A percentile compares a stretch with the other conserved stretches of the same genome.
phyloP scores from a whole-genome alignment of 2,797 vertebrate species.

The Sebastes hubbsi region DNA sequence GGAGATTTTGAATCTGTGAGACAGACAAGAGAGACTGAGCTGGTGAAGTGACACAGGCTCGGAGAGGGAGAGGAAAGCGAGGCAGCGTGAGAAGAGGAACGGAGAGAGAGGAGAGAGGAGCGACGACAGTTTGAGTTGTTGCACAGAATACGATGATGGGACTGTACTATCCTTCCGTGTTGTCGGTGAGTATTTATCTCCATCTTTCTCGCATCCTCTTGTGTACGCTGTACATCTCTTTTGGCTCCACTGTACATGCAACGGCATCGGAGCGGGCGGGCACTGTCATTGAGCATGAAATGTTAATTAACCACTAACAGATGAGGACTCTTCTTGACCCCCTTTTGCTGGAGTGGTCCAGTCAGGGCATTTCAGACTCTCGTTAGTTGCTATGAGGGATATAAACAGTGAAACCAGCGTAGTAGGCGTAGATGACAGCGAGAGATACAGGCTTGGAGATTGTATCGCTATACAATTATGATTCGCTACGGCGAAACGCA shows the following conservation, averaged over 20 bases:
- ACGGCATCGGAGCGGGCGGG: slow-evolving; percentile 33
- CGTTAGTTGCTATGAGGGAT: slow-evolving; percentile 27
- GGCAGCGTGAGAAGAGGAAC: slow-evolving; percentile 69
- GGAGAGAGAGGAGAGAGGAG: slow-evolving; percentile 59
- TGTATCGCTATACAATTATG: slow-evolving; percentile 35
- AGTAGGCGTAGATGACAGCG: slow-evolving; percentile 42
- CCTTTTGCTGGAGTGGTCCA: slow-evolving; percentile 54
- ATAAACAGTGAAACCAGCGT: slow-evolving; percentile 34
- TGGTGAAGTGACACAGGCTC: slow-evolving; percentile 77
- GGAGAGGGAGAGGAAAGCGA: slow-evolving; percentile 69
- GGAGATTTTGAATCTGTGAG: slow-evolving; percentile 86
- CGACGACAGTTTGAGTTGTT: slow-evolving; percentile 70
- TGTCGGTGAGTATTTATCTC: slow-evolving; percentile 82
- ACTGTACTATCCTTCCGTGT: slow-evolving; percentile 84
- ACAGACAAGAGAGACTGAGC: slow-evolving; percentile 77
- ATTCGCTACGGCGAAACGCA: slow-evolving; percentile 36
- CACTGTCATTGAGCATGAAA: slow-evolving; percentile 69
- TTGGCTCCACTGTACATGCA: slow-evolving; percentile 32
- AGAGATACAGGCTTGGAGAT: slow-evolving; percentile 49
- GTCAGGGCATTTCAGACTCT: slow-evolving; percentile 52
- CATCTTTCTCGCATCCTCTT: slow-evolving; percentile 25
- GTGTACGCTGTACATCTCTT: slow-evolving; percentile 1
- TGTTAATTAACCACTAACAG: slow-evolving; percentile 70
- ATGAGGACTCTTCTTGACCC: slow-evolving; percentile 73
- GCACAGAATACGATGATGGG: slow-evolving; percentile 85